Evolutionary conservation across 1,140 invertebrate species (phyloP).

Genomic region (Drosophila bocki): DNA sequence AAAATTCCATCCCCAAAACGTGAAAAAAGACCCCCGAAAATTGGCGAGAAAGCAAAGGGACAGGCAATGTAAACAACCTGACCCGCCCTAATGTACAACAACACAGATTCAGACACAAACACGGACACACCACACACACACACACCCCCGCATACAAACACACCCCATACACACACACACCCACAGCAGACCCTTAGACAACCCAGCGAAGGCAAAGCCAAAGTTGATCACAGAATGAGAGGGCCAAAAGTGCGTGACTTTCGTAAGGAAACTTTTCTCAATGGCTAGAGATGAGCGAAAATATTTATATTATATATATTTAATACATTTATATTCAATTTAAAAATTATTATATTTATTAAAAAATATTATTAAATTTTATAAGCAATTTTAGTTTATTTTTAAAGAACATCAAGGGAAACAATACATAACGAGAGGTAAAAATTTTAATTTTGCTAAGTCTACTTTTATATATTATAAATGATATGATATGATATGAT

Average conservation of each 20-base stretch:
- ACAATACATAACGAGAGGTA: neutral
- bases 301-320: too few relatives aligned
- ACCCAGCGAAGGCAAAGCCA: constrained; percentile 9
- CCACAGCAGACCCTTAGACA: constrained; percentile 18
- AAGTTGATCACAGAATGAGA: constrained; percentile 68
- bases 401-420: neutral
- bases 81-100: constrained; percentile 77
- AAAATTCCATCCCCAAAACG: constrained; percentile 13
- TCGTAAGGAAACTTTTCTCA: constrained; percentile 34
- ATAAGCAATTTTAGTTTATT: neutral
- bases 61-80: constrained; percentile 70
- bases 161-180: neutral
- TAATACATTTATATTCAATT: neutral
- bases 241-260: constrained; percentile 75
- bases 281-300: constrained; percentile 33
- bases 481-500: too few relatives aligned
- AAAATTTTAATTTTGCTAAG: too few relatives aligned
- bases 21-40: constrained; percentile 14
- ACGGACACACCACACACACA: constrained; percentile 17
- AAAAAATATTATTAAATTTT: neutral
- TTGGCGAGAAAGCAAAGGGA: constrained; percentile 23
- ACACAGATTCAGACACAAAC: constrained; percentile 13
- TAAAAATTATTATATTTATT: too few relatives aligned
- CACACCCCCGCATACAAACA: neutral
- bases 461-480: too few relatives aligned